Percentiles rank a stretch among this genome's conserved stretches.
These are phyloP conservation scores for Schizotus pectinicornis DNA, from an alignment of 2,888 invertebrate genomes.

Conservation along the genomic window DNA sequence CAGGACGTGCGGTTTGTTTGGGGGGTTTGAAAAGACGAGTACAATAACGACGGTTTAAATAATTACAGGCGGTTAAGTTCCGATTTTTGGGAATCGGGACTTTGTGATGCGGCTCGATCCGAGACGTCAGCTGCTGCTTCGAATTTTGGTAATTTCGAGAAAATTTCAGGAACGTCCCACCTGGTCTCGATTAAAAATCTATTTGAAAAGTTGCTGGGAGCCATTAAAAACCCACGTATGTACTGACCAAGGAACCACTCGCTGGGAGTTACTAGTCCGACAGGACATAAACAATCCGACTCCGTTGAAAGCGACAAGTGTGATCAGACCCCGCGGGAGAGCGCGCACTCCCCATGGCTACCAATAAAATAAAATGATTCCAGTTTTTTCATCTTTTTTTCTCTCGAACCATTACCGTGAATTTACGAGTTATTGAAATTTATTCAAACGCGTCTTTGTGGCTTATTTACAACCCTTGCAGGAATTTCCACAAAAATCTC, in stretches of 20 bases:
- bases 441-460: slow-evolving; percentile 46
- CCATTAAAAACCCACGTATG: slow-evolving; percentile 25
- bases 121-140: no score
- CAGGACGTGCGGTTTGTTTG: slow-evolving; percentile 36
- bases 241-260: slow-evolving; percentile 24
- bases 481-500: slow-evolving; percentile 7
- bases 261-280: slow-evolving; percentile 36
- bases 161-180: slow-evolving; percentile 2
- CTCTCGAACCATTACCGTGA: slow-evolving; percentile 43
- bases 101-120: no score
- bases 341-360: slow-evolving; percentile 50
- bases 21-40: slow-evolving; percentile 6
- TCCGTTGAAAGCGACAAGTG: slow-evolving; percentile 56
- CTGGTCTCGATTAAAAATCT: slow-evolving; percentile 12
- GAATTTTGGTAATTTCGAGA: not conserved
- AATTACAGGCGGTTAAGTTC: not conserved
- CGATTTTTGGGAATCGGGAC: not conserved
- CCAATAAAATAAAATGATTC: slow-evolving; percentile 54
- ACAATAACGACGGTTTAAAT: slow-evolving; percentile 20
- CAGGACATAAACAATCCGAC: slow-evolving; percentile 48
- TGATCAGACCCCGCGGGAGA: slow-evolving; percentile 51
- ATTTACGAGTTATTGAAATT: slow-evolving; percentile 56
- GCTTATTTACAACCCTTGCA: not conserved
- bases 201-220: slow-evolving; percentile 16
- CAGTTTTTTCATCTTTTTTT: slow-evolving; percentile 41